A percentile compares a stretch with the other conserved stretches of the same genome.
Conservation (phyloP, 2,797 vertebrate genomes). For the Mus minutoides region DNA sequence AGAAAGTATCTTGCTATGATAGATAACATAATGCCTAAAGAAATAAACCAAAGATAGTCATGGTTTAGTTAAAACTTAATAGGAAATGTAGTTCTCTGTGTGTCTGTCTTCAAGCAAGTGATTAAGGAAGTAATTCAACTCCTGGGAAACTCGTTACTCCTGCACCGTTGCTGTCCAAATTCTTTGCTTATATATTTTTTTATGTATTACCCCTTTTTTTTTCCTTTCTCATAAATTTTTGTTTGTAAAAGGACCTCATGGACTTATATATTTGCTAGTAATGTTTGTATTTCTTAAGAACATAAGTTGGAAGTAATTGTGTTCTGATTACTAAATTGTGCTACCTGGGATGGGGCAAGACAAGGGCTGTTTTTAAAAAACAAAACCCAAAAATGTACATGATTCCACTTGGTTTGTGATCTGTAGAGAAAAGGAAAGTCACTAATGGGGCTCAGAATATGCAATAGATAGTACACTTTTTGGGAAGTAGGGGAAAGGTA, state of each 20-base stretch:
- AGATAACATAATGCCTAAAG: background rate
- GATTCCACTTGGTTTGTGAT: background rate
- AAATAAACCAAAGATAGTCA: background rate
- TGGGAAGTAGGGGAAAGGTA: background rate
- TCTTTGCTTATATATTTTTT: background rate
- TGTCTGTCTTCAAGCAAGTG: background rate
- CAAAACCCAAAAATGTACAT: background rate
- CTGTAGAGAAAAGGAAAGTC: background rate
- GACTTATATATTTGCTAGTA: slow-evolving; percentile 28
- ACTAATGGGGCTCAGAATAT: background rate
- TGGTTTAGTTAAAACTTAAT: background rate
- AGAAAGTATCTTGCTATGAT: background rate
- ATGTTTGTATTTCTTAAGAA: background rate
- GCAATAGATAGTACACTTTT: background rate
- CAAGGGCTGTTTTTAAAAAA: background rate
- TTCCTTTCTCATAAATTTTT: background rate
- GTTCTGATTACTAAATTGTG: background rate
- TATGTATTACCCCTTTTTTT: background rate
- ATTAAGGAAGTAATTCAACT: background rate
- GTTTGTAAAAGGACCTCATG: background rate
- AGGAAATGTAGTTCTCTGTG: background rate
- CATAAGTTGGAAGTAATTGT: background rate
- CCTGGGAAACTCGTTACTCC: background rate
- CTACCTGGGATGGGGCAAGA: background rate
- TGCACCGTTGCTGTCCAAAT: background rate